Percentiles rank a stretch among this genome's conserved stretches.
Evolutionary conservation across 2,113 vertebrate species (phyloP).

Genomic region (Erpornis zantholeuca): DNA sequence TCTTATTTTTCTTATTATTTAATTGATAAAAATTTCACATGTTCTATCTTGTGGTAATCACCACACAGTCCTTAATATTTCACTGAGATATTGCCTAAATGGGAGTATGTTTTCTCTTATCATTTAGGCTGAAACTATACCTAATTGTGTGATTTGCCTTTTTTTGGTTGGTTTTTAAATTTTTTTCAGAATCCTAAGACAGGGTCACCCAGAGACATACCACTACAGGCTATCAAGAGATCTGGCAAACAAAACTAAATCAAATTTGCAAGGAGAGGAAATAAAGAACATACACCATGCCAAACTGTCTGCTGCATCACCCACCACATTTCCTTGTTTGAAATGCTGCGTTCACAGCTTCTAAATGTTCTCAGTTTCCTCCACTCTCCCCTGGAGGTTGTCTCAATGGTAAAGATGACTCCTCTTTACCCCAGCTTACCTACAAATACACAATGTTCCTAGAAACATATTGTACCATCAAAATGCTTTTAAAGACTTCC

Average conservation of each 20-base stretch:
- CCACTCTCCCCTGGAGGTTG: fast-evolving
- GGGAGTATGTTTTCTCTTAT: background rate
- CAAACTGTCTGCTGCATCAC: background rate
- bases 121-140: background rate
- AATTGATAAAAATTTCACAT: background rate
- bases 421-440: too few species aligned
- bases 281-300: background rate
- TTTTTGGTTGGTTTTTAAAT: background rate
- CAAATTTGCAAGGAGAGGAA: background rate
- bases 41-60: background rate
- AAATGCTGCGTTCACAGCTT: background rate
- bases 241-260: background rate
- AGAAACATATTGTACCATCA: too few species aligned
- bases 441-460: too few species aligned
- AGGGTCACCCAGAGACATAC: slow-evolving; percentile 23
- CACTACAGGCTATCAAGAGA: slow-evolving; percentile 17
- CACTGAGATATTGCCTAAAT: background rate
- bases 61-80: background rate
- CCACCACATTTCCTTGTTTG: background rate
- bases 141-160: background rate
- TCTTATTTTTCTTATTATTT: background rate
- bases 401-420: too few species aligned
- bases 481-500: background rate
- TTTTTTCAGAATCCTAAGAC: slow-evolving; percentile 33
- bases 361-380: background rate